These are phyloP conservation scores for Oceanodroma leucorhoa DNA, from an alignment of 2,797 vertebrate species.

Conservation along the genomic window DNA sequence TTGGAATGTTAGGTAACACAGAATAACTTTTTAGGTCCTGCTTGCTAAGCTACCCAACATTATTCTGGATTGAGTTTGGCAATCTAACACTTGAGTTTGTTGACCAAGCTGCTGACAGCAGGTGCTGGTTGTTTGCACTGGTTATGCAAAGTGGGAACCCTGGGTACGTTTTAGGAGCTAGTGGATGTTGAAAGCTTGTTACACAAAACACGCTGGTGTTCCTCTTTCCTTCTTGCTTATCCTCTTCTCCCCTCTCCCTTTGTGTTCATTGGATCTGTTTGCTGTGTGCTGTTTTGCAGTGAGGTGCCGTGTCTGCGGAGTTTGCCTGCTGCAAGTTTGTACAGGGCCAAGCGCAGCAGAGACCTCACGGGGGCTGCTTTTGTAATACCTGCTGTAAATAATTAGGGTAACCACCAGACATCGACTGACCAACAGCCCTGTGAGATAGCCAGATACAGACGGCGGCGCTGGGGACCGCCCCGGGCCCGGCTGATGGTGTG, in stretches of 20 bases:
- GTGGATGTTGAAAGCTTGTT: not conserved
- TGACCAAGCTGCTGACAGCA: not conserved
- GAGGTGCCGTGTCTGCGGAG: not conserved
- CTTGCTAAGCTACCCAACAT: not conserved
- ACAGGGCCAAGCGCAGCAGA: not conserved
- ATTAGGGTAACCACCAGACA: not conserved
- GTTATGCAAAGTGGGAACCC: not conserved
- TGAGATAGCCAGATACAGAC: not conserved
- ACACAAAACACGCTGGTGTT: not conserved
- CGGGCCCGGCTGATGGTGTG: accelerated
- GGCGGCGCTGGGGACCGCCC: not conserved
- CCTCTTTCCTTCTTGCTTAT: not conserved
- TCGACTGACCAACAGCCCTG: accelerated
- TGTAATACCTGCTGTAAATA: conserved; percentile 6
- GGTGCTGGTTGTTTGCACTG: not conserved
- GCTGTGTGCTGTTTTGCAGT: not conserved
- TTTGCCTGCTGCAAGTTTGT: not conserved
- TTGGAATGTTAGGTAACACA: not conserved
- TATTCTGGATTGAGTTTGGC: not conserved
- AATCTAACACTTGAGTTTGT: not conserved
- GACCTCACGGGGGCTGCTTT: not conserved
- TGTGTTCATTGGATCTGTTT: not conserved
- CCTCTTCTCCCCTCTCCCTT: not conserved
- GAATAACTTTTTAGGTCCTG: not conserved
- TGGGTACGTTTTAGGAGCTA: not conserved